Percentiles rank a stretch among this genome's conserved stretches.
These are phyloP conservation scores for Dusona sp. DNA, from an alignment of 2,888 invertebrate genomes.

Conservation along the genomic window DNA sequence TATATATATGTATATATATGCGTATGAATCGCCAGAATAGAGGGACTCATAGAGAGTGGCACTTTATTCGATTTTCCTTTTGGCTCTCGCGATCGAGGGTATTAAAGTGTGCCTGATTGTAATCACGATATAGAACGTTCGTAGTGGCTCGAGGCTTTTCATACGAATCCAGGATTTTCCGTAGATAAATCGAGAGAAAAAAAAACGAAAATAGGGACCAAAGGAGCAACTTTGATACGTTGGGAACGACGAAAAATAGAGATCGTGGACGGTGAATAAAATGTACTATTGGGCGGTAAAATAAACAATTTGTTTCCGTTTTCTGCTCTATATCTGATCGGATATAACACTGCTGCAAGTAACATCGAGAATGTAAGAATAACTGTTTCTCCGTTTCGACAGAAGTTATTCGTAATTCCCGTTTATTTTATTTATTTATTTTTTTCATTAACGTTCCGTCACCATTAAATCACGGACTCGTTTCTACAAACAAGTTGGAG, in stretches of 20 bases:
- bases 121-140: constrained; percentile 44
- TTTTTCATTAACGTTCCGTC: background rate
- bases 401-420: background rate
- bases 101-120: constrained; percentile 56
- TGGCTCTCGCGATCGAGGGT: constrained; percentile 37
- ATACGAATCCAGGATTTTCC: constrained; percentile 16
- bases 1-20: background rate
- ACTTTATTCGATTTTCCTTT: constrained; percentile 58
- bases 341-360: background rate
- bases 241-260: constrained; percentile 17
- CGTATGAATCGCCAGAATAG: background rate
- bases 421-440: constrained; percentile 20
- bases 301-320: constrained; percentile 1
- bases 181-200: background rate
- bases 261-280: background rate
- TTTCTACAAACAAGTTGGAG: constrained; percentile 13
- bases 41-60: constrained; percentile 27
- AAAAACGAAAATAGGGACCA: background rate
- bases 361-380: background rate
- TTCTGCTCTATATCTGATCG: background rate
- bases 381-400: background rate
- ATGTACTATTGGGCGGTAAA: background rate
- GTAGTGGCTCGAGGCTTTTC: constrained; percentile 21
- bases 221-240: background rate
- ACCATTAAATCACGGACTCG: constrained; percentile 16